Evolutionary conservation across 1,140 invertebrate species (phyloP).

Genomic region (Zaprionus vittiger): DNA sequence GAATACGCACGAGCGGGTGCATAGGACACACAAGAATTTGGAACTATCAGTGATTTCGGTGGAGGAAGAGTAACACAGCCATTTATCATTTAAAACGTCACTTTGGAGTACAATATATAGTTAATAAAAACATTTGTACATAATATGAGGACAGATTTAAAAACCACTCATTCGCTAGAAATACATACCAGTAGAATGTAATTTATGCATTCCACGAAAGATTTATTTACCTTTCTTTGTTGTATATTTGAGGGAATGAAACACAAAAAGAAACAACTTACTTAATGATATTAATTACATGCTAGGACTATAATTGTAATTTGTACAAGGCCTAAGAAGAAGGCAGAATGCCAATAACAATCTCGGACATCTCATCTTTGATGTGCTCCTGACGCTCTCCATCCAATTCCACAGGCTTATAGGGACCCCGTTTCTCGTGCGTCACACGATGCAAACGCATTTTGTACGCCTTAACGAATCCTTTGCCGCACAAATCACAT

Average conservation of each 20-base stretch:
- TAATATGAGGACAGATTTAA: not conserved
- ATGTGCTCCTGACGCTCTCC: conserved; percentile 23
- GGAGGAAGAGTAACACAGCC: conserved; percentile 13
- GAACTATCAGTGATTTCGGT: conserved; percentile 13
- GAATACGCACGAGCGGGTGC: conserved; percentile 68
- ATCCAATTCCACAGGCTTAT: conserved; percentile 38
- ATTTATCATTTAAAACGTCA: not conserved
- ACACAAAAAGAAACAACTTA: conserved; percentile 29
- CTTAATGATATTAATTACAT: conserved; percentile 10
- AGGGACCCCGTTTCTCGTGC: conserved; percentile 60
- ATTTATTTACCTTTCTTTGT: conserved; percentile 14
- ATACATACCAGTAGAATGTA: not conserved
- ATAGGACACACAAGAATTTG: conserved; percentile 19
- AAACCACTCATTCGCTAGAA: not conserved
- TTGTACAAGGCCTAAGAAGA: conserved; percentile 26
- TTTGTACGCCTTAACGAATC: conserved; percentile 74
- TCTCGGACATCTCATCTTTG: conserved; percentile 55
- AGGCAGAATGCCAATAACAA: conserved; percentile 36
- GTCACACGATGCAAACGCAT: conserved; percentile 71
- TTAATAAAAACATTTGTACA: not conserved
- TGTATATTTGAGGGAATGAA: conserved; percentile 18
- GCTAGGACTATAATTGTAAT: conserved; percentile 26
- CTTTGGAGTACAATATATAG: conserved; percentile 29
- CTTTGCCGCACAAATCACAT: conserved; percentile 71
- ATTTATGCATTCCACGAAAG: not conserved